Percentiles rank a stretch among this genome's conserved stretches.
Conservation (phyloP, 2,797 vertebrate genomes). For the Cephalopachus bancanus region DNA sequence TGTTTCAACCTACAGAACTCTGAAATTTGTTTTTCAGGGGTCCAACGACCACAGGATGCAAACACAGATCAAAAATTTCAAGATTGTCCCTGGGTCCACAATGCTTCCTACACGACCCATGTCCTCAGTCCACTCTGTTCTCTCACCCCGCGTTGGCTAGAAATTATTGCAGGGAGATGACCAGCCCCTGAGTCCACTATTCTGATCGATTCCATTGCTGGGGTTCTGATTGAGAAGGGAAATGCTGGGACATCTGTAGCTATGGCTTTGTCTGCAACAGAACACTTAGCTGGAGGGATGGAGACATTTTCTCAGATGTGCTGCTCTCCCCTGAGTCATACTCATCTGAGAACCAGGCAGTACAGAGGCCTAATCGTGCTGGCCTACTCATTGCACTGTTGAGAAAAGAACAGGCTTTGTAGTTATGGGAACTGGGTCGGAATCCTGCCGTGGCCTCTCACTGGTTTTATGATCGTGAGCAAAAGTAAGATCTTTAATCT, state of each 20-base stretch:
- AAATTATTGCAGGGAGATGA: neutral
- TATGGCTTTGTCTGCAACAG: neutral
- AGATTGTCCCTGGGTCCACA: neutral
- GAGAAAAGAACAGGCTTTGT: neutral
- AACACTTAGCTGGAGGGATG: neutral
- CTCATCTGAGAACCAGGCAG: neutral
- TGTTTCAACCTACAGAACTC: slow-evolving; percentile 60
- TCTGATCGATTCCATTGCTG: neutral
- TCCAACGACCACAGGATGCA: slow-evolving; percentile 28
- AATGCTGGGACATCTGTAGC: neutral
- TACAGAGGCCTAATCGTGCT: neutral
- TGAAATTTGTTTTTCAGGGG: slow-evolving; percentile 50
- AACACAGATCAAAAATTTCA: slow-evolving; percentile 65
- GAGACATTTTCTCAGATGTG: neutral
- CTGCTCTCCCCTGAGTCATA: neutral
- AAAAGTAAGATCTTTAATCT: slow-evolving; percentile 25
- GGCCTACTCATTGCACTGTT: neutral
- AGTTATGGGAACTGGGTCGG: neutral
- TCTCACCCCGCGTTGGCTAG: neutral
- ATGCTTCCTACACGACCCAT: neutral
- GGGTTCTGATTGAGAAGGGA: neutral
- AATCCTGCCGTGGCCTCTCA: neutral
- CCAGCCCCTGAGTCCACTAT: no score
- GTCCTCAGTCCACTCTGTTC: neutral
- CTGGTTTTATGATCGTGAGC: neutral